Conservation (phyloP, 1,140 invertebrate species). For the Drosophila takahashii region DNA sequence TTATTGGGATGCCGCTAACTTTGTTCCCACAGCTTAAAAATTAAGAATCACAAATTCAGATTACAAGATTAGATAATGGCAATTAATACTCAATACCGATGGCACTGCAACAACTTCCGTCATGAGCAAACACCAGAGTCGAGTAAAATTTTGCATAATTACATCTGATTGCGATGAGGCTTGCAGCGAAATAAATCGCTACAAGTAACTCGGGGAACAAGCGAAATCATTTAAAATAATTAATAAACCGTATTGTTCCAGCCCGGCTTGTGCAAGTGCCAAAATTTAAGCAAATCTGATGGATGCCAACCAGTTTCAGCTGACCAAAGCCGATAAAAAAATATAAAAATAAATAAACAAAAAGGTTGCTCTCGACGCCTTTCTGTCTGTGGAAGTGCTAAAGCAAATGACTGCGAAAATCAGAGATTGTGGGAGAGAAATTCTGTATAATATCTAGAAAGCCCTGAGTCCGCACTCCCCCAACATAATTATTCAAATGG, state of each 20-base stretch:
- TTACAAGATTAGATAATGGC: conserved; percentile 69
- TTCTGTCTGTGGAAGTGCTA: conserved; percentile 53
- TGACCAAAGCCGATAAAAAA: conserved; percentile 5
- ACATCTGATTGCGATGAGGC: conserved; percentile 59
- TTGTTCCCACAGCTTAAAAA: conserved; percentile 21
- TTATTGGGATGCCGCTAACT: not conserved
- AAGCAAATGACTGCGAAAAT: conserved; percentile 16
- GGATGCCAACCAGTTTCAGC: conserved; percentile 48
- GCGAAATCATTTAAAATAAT: conserved; percentile 50
- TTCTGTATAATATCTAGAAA: not conserved
- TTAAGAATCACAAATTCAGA: not conserved
- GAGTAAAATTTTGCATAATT: conserved; percentile 68
- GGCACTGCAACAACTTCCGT: conserved; percentile 67
- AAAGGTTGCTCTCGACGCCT: conserved; percentile 33
- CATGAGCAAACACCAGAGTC: conserved; percentile 40
- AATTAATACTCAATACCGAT: conserved; percentile 62
- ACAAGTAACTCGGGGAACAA: conserved; percentile 37
- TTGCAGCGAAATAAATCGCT: conserved; percentile 32
- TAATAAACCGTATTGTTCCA: conserved; percentile 43
- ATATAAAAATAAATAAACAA: conserved; percentile 14
- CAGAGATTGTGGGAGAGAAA: not conserved
- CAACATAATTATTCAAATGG: conserved; percentile 64
- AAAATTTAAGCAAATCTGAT: conserved; percentile 24
- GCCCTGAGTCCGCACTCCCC: conserved; percentile 4
- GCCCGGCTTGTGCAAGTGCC: conserved; percentile 18